These are phyloP conservation scores for Parnassius apollo DNA, from an alignment of 2,888 invertebrate genomes.

Conservation along the genomic window DNA sequence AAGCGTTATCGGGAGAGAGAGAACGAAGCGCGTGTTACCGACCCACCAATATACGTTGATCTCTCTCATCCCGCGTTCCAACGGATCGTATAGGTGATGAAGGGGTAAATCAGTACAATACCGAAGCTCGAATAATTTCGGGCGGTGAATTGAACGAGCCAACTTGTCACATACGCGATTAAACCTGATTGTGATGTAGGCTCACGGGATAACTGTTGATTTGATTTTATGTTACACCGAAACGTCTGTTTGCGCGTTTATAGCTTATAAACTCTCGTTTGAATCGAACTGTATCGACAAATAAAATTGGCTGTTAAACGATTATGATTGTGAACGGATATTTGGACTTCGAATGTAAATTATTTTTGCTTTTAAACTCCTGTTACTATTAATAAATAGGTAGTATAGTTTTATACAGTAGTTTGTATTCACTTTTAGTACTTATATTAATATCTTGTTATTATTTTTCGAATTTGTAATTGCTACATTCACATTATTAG, in stretches of 20 bases:
- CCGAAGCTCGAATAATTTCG: conserved; percentile 31
- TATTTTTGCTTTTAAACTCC: conserved; percentile 47
- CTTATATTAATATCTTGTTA: too few species aligned
- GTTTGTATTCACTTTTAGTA: too few species aligned
- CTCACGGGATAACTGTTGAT: conserved; percentile 80
- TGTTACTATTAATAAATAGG: conserved; percentile 37
- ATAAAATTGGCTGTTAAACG: conserved; percentile 72
- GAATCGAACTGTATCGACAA: conserved; percentile 70
- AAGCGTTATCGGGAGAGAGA: conserved; percentile 79
- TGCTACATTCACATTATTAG: too few species aligned
- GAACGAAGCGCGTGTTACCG: conserved; percentile 62
- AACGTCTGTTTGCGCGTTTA: conserved; percentile 78
- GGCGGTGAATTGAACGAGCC: conserved; percentile 51
- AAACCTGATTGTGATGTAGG: conserved; percentile 80
- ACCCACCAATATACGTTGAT: conserved; percentile 44
- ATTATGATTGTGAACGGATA: conserved; percentile 70
- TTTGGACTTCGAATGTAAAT: conserved; percentile 56
- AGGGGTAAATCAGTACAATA: conserved; percentile 26
- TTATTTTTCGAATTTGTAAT: too few species aligned
- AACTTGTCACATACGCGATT: conserved; percentile 80
- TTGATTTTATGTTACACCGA: conserved; percentile 79
- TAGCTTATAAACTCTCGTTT: conserved; percentile 78
- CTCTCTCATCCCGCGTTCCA: conserved; percentile 40
- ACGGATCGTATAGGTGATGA: conserved; percentile 7
- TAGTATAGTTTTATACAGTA: conserved; percentile 13